Evolutionary conservation across 2,113 vertebrate species (phyloP).

Genomic region (Megaleporinus macrocephalus): DNA sequence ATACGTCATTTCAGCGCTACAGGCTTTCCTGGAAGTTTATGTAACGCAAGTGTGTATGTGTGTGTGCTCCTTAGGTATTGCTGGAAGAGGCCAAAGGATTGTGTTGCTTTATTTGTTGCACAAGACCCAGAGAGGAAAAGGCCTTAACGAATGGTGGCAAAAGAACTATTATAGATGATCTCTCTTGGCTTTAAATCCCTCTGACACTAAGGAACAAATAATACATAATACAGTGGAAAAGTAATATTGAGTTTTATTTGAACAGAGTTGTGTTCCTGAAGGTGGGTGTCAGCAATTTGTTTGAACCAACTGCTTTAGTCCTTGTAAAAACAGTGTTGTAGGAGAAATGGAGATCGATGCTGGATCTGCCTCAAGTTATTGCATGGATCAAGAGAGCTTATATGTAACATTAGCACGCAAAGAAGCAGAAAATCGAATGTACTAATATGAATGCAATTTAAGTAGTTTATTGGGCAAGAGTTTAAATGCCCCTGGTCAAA

Average conservation of each 20-base stretch:
- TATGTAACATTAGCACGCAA: too few species aligned
- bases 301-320: not conserved
- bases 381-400: not conserved
- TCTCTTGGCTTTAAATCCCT: not conserved
- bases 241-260: constrained; percentile 5
- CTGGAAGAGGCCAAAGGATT: constrained; percentile 84
- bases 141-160: constrained; percentile 60
- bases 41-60: not conserved
- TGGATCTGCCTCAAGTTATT: too few species aligned
- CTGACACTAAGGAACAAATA: not conserved
- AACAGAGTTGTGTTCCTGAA: not conserved
- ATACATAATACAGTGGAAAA: not conserved
- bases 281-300: not conserved
- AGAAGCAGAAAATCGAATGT: not conserved
- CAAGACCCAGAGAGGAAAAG: constrained; percentile 89
- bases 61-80: constrained; percentile 74
- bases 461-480: too few species aligned
- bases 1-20: not conserved
- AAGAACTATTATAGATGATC: not conserved
- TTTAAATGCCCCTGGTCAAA: too few species aligned
- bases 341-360: not conserved
- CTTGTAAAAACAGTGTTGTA: not conserved
- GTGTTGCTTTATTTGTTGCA: constrained; percentile 80
- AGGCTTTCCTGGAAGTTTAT: not conserved
- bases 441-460: too few species aligned